Conservation (phyloP, 1,140 invertebrate genomes). For the Drosophila varians region DNA sequence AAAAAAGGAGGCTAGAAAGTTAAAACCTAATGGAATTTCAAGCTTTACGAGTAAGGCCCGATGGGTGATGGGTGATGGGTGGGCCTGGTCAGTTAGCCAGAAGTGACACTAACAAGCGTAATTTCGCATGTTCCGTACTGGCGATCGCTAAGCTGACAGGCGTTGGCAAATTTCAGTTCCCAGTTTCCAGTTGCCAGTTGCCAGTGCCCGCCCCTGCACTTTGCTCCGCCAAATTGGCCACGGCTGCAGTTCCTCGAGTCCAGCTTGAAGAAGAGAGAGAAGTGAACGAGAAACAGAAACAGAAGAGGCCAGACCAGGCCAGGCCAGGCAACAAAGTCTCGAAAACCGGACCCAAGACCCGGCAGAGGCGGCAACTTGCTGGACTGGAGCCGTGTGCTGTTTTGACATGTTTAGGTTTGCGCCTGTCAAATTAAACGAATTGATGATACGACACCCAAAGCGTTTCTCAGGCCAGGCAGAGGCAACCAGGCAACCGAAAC, state of each 20-base stretch:
- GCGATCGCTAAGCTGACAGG: slow-evolving; percentile 76
- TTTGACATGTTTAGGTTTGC: slow-evolving; percentile 84
- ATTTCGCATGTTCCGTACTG: slow-evolving; percentile 77
- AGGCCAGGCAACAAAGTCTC: slow-evolving; percentile 28
- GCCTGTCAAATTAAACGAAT: slow-evolving; percentile 84
- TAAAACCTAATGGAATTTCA: not conserved
- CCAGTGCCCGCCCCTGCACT: slow-evolving; percentile 33
- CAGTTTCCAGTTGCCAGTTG: not conserved
- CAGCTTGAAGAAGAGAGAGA: not conserved
- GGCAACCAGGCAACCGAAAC: slow-evolving; percentile 11
- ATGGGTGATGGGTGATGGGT: slow-evolving; percentile 20
- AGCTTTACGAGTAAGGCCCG: not conserved
- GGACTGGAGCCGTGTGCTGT: slow-evolving; percentile 63
- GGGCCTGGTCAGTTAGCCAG: slow-evolving; percentile 61
- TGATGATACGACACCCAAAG: slow-evolving; percentile 84
- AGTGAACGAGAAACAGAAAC: not conserved
- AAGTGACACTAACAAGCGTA: slow-evolving; percentile 83
- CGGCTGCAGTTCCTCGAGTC: slow-evolving; percentile 51
- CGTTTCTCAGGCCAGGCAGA: slow-evolving; percentile 72
- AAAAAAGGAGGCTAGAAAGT: too few relatives aligned
- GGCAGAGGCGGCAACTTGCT: slow-evolving; percentile 53
- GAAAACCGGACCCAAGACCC: slow-evolving; percentile 47
- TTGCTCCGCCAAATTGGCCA: slow-evolving; percentile 65
- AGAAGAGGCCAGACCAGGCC: not conserved
- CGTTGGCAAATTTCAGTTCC: slow-evolving; percentile 77